phyloP scores from a whole-genome alignment of 2,113 vertebrate species.

The Bolborhynchus lineola region DNA sequence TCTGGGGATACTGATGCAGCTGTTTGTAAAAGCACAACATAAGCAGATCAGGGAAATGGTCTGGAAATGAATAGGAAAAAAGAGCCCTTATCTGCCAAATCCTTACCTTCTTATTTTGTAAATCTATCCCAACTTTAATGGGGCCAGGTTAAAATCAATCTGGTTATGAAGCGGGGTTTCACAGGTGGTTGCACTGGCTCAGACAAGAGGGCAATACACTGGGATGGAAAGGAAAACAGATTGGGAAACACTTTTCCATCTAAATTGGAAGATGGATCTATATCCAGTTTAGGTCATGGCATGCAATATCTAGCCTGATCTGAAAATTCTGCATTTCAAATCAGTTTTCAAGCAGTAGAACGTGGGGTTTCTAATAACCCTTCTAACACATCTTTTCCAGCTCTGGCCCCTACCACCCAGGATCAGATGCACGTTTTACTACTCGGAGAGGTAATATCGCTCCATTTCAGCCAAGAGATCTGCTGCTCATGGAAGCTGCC shows the following conservation, averaged over 20 bases:
- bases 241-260: not conserved
- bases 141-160: not conserved
- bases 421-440: not conserved
- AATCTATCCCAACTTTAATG: not conserved
- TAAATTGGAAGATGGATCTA: not conserved
- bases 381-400: not conserved
- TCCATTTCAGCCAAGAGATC: not conserved
- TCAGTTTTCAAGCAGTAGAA: not conserved
- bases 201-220: not conserved
- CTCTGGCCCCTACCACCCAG: not conserved
- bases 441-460: not conserved
- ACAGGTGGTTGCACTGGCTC: not conserved
- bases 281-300: not conserved
- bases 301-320: not conserved
- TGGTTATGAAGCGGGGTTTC: not conserved
- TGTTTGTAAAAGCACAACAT: conserved; percentile 30
- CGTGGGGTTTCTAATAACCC: not conserved
- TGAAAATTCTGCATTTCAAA: not conserved
- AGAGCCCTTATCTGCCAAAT: not conserved
- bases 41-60: not conserved
- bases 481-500: not conserved
- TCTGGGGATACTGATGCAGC: not conserved
- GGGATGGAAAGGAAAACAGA: not conserved
- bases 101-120: not conserved
- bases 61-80: conserved; percentile 8